These are phyloP conservation scores for Trissolcus basalis DNA, from an alignment of 1,140 invertebrate genomes.

Conservation along the genomic window DNA sequence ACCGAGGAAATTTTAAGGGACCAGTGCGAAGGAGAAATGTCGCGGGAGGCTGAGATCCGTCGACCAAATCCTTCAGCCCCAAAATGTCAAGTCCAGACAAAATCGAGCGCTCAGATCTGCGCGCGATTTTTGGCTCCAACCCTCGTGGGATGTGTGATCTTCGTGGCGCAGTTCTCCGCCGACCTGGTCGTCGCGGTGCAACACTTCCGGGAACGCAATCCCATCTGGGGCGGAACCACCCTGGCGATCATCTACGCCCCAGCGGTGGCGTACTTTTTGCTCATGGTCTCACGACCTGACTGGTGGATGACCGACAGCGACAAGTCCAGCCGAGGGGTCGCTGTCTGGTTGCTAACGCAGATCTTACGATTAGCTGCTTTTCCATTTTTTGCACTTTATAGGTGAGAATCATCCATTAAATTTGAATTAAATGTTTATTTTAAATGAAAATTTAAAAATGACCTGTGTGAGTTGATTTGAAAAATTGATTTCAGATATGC, in stretches of 20 bases:
- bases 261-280: slow-evolving; percentile 75
- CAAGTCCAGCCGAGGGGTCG: slow-evolving; percentile 63
- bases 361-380: slow-evolving; percentile 79
- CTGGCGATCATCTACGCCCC: slow-evolving; percentile 77
- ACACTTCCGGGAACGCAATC: slow-evolving; percentile 74
- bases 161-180: slow-evolving; percentile 73
- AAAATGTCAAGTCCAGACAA: slow-evolving; percentile 8
- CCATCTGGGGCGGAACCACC: slow-evolving; percentile 74
- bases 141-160: slow-evolving; percentile 70
- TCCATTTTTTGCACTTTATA: slow-evolving; percentile 82
- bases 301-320: slow-evolving; percentile 75
- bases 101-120: slow-evolving; percentile 65
- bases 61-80: not conserved
- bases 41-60: not conserved
- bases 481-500: slow-evolving; percentile 78
- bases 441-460: too few species aligned
- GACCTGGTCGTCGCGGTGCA: slow-evolving; percentile 75
- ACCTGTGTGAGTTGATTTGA: too few species aligned
- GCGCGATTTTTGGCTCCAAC: slow-evolving; percentile 74
- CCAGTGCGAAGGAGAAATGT: slow-evolving; percentile 3
- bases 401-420: slow-evolving; percentile 72
- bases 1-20: not conserved
- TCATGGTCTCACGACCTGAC: slow-evolving; percentile 78
- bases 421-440: not conserved
- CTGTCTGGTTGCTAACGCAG: slow-evolving; percentile 78